Evolutionary conservation across 2,113 vertebrate genomes (phyloP).

Genomic region (Dipodomys ordii): DNA sequence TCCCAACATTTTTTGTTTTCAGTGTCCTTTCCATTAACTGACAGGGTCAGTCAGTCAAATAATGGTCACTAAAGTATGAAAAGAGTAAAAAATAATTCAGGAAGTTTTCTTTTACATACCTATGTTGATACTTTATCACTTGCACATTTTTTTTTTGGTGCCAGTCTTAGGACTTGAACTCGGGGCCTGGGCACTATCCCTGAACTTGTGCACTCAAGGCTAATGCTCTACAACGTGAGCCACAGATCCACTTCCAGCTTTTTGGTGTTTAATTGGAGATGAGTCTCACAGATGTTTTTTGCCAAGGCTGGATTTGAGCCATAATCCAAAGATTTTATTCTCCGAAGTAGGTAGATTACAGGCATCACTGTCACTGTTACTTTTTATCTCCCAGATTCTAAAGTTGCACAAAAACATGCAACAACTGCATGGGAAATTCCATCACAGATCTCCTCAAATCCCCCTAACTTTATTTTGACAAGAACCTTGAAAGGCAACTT

Average conservation of each 20-base stretch:
- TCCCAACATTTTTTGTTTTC: background rate
- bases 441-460: background rate
- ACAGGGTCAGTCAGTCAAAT: background rate
- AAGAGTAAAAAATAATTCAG: background rate
- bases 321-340: too few species aligned
- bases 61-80: background rate
- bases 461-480: background rate
- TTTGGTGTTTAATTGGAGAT: too few species aligned
- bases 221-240: too few species aligned
- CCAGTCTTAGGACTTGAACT: too few species aligned
- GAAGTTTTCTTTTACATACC: background rate
- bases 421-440: background rate
- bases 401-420: constrained; percentile 13
- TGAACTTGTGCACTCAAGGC: too few species aligned
- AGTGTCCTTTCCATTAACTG: background rate
- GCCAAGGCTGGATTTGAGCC: too few species aligned
- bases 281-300: too few species aligned
- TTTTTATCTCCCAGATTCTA: background rate
- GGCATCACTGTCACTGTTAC: background rate
- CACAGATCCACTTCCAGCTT: too few species aligned
- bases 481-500: background rate
- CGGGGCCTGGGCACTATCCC: too few species aligned
- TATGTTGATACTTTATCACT: background rate
- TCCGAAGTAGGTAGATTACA: too few species aligned
- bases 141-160: background rate